Base-by-base conservation (phyloP, 2,797 vertebrate species). In the Synanceia verrucosa region DNA sequence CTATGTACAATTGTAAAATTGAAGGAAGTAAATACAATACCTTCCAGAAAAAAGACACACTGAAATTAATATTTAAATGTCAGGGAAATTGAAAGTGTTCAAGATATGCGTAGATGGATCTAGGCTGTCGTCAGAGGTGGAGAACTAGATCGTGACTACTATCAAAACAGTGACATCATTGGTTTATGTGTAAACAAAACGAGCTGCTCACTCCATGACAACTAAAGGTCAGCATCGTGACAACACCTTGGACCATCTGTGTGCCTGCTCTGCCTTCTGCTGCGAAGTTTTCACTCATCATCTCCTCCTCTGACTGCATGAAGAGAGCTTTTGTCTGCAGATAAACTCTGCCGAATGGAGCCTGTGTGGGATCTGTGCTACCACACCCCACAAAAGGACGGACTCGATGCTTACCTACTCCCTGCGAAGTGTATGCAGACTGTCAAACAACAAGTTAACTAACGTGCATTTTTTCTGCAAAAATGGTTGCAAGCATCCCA, bases 221-320 rank as follows among this genome's bases (percentile, higher is more conserved):
- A 65, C 10, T 60, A 78, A 70, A 65, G 60, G 78, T 64, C 66
- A 4, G 59, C 62, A 53, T 76, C 21, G 46, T 79, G 81, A 88
- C 73, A 84, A 79, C 72, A 81, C 76, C 66, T 75, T 57, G 43
- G 81, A 78, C 85, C 83, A 89, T 89, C 85, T 89, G 83, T 65
- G 78, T n/a, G 65, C 62, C 39, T 71, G 72, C 74, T 72, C 63
- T 81, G 70, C 77, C 81, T 67, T 83, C 76, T 81, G 78, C 75
- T 71, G 37, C 65, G 41, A 70, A 73, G 43, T 57, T 77, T 78
- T 73, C 64, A 63, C 63, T 80, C 68, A 62, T 66, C 53, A 16
- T 55, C 59, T 50, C 52, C 55, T 73, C 36, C 59, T 63, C 50
- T 55, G 64, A 61, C 70, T 61, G 28, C 36, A 73, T 70, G 55